Evolutionary conservation across 2,113 vertebrate species (phyloP).

Genomic region (Chauna torquata): DNA sequence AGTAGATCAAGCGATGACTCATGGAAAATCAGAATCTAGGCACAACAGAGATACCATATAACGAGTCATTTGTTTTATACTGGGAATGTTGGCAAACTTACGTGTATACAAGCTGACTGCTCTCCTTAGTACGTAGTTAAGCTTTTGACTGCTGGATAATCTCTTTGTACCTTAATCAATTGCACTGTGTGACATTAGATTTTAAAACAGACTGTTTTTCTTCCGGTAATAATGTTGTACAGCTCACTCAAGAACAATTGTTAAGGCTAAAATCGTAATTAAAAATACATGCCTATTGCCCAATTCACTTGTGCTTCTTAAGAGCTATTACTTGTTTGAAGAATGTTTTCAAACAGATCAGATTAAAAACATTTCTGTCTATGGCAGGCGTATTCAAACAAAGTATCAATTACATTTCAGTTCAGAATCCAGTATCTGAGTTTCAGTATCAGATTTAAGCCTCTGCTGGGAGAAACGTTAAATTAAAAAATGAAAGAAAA

Average conservation of each 20-base stretch:
- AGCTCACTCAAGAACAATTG: not conserved
- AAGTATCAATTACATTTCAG: not conserved
- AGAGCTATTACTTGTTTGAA: constrained; percentile 9
- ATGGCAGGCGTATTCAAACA: not conserved
- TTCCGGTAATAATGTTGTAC: not conserved
- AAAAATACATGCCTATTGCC: not conserved
- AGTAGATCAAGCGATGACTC: constrained; percentile 46
- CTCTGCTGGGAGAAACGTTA: not conserved
- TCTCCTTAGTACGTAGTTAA: not conserved
- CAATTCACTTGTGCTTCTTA: not conserved
- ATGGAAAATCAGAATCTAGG: constrained; percentile 26
- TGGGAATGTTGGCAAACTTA: constrained; percentile 24
- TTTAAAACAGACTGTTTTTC: not conserved
- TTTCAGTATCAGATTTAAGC: not conserved
- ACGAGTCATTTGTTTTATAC: constrained; percentile 24
- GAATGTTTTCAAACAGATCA: not conserved
- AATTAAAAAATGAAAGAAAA: not conserved
- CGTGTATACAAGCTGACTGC: not conserved
- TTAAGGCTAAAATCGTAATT: not conserved
- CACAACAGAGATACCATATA: constrained; percentile 38
- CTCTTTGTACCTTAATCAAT: constrained; percentile 9
- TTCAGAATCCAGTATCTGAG: not conserved
- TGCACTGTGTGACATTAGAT: not conserved
- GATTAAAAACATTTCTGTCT: not conserved
- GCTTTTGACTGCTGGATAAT: constrained; percentile 3